These are phyloP conservation scores for Heliconius hortense DNA, from an alignment of 2,888 invertebrate species.

Conservation along the genomic window DNA sequence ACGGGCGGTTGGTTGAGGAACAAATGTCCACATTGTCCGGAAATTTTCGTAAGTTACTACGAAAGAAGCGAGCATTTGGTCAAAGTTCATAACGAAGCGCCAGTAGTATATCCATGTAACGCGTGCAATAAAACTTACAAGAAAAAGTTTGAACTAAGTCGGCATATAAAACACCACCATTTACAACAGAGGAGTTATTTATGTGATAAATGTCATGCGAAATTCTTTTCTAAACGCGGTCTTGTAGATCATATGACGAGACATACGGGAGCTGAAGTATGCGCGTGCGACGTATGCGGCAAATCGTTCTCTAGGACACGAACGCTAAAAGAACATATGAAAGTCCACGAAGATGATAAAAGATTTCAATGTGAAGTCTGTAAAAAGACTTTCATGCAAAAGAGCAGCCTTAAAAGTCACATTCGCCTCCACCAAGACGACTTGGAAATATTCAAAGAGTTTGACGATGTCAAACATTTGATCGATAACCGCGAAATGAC, in stretches of 20 bases:
- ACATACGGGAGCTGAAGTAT: constrained; percentile 63
- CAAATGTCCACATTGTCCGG: constrained; percentile 75
- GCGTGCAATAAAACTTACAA: constrained; percentile 75
- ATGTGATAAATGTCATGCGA: constrained; percentile 72
- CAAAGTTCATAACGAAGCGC: constrained; percentile 65
- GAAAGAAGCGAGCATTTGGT: constrained; percentile 72
- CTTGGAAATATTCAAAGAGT: constrained; percentile 76
- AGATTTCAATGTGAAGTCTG: constrained; percentile 71
- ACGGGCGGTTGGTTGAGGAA: constrained; percentile 73
- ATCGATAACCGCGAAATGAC: constrained; percentile 75
- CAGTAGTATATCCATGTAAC: constrained; percentile 68
- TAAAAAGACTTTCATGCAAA: constrained; percentile 72
- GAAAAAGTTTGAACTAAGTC: constrained; percentile 71
- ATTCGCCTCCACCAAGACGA: constrained; percentile 72
- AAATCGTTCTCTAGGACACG: constrained; percentile 62
- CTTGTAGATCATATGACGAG: constrained; percentile 65
- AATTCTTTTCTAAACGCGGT: constrained; percentile 73
- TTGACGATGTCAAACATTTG: constrained; percentile 75
- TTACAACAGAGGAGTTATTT: constrained; percentile 69
- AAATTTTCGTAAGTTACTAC: constrained; percentile 74
- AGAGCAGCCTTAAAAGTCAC: constrained; percentile 72
- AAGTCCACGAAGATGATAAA: constrained; percentile 66
- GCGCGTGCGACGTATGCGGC: constrained; percentile 67
- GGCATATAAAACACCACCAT: constrained; percentile 75
- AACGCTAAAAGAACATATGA: constrained; percentile 69